Evolutionary conservation across 2,888 invertebrate species (phyloP).

Genomic region (Blastobasis adustella): DNA sequence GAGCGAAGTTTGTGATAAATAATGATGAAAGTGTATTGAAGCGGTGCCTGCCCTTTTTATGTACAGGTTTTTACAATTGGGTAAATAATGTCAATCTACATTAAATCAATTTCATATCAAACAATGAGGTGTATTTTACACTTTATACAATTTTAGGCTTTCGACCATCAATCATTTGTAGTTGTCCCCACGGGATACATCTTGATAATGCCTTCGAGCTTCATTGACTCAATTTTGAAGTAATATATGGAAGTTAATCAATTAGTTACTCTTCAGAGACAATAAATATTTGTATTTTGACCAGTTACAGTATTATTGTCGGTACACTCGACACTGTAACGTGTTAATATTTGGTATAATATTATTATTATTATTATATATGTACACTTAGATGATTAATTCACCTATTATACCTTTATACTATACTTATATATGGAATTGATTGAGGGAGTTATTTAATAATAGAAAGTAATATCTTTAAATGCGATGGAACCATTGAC

Average conservation of each 20-base stretch:
- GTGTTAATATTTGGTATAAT: no score
- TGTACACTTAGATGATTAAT: not conserved
- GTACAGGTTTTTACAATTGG: conserved; percentile 48
- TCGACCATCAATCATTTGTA: conserved; percentile 4
- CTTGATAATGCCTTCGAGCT: no score
- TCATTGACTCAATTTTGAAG: no score
- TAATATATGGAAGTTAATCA: no score
- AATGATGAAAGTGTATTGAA: conserved; percentile 25
- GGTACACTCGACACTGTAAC: no score
- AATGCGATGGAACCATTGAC: conserved; percentile 4
- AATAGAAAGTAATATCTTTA: conserved; percentile 7
- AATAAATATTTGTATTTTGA: no score
- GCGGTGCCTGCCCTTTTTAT: conserved; percentile 25
- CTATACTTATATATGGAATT: conserved; percentile 14
- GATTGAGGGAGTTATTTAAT: conserved; percentile 14
- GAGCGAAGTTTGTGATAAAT: conserved; percentile 40
- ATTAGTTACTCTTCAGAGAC: no score
- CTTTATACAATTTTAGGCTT: not conserved
- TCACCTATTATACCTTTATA: conserved; percentile 2
- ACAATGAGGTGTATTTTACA: no score
- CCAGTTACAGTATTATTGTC: no score
- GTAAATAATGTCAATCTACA: conserved; percentile 65
- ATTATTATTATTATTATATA: no score
- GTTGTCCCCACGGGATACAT: conserved; percentile 4
- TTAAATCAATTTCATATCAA: conserved; percentile 71